These are phyloP conservation scores for Mythimna impura DNA, from an alignment of 2,888 invertebrate species.

Conservation along the genomic window DNA sequence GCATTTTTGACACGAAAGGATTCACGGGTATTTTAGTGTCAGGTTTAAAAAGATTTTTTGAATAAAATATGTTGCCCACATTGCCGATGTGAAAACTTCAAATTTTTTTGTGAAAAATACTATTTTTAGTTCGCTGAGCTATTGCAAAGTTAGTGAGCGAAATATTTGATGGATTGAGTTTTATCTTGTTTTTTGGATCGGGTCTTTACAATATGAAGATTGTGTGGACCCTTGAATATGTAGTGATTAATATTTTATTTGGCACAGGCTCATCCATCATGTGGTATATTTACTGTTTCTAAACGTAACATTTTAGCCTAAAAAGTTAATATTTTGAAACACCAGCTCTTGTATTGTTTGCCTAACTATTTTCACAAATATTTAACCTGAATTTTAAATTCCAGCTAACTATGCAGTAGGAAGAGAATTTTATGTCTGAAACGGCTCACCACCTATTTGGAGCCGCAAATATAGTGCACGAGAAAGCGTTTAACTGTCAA, in stretches of 20 bases:
- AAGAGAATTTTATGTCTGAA: slow-evolving; percentile 16
- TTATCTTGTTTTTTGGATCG: slow-evolving; percentile 7
- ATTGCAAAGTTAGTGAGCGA: slow-evolving; percentile 12
- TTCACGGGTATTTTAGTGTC: slow-evolving; percentile 16
- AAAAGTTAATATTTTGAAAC: slow-evolving; percentile 5
- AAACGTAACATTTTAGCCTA: background rate
- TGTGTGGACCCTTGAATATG: background rate
- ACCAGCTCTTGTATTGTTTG: background rate
- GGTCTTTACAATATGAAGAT: slow-evolving; percentile 18
- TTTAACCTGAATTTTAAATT: background rate
- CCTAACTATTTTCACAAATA: background rate
- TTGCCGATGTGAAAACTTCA: slow-evolving; percentile 7
- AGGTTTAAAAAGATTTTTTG: slow-evolving; percentile 14
- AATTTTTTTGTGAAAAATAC: background rate
- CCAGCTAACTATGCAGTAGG: background rate
- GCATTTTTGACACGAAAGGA: slow-evolving; percentile 33
- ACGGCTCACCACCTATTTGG: slow-evolving; percentile 64
- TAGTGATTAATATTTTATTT: slow-evolving; percentile 14
- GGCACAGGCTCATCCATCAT: slow-evolving; percentile 30
- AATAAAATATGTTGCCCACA: slow-evolving; percentile 11
- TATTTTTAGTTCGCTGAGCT: slow-evolving; percentile 14
- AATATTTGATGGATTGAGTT: slow-evolving; percentile 45
- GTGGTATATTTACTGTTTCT: slow-evolving; percentile 5
- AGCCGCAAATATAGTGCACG: slow-evolving; percentile 73
- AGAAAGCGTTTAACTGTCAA: slow-evolving; percentile 71